Conservation (phyloP, 2,888 invertebrate species). For the Glaucopsyche alexis region DNA sequence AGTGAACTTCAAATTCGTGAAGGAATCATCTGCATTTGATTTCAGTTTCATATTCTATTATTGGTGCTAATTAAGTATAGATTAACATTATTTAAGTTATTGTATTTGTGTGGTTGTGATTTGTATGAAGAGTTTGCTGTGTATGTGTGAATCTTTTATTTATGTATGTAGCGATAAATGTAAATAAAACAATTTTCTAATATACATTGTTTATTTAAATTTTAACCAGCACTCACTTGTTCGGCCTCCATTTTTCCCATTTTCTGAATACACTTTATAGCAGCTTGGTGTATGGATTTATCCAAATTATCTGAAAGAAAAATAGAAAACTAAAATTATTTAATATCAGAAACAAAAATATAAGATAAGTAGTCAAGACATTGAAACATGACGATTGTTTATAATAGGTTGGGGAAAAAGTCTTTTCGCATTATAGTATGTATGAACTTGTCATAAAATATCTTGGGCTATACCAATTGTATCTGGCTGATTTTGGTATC, state of each 20-base stretch:
- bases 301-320: slow-evolving; percentile 86
- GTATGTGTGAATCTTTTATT: slow-evolving; percentile 38
- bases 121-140: slow-evolving; percentile 18
- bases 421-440: too few relatives aligned
- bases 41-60: slow-evolving; percentile 26
- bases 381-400: too few relatives aligned
- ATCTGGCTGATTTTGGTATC: too few relatives aligned
- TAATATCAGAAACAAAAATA: too few relatives aligned
- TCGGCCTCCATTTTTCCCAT: slow-evolving; percentile 61
- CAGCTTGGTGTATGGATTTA: slow-evolving; percentile 87
- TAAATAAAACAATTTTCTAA: slow-evolving; percentile 62
- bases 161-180: slow-evolving; percentile 58
- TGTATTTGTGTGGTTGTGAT: slow-evolving; percentile 21
- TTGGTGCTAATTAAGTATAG: slow-evolving; percentile 28
- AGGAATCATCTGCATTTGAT: slow-evolving; percentile 21
- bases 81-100: slow-evolving; percentile 11
- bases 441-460: too few relatives aligned
- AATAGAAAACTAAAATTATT: neutral
- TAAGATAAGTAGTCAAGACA: too few relatives aligned
- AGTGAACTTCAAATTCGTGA: slow-evolving; percentile 14
- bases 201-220: slow-evolving; percentile 35
- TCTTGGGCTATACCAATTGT: too few relatives aligned
- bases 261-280: slow-evolving; percentile 84
- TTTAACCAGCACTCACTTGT: slow-evolving; percentile 57
- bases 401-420: too few relatives aligned